phyloP scores from a whole-genome alignment of 2,888 invertebrate genomes.

The Epiblema foenella region DNA sequence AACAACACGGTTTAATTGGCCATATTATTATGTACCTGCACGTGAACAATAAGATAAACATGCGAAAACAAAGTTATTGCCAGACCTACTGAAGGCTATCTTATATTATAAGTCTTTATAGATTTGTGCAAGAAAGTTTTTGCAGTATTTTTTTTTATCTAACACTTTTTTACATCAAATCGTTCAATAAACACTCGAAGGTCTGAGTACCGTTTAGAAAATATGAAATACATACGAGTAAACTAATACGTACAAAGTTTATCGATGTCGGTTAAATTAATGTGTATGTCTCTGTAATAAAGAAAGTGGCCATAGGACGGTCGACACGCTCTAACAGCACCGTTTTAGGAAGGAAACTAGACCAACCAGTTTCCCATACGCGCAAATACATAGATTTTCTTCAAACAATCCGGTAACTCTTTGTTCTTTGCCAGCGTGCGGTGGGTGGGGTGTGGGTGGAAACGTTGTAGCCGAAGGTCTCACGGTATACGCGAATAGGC shows the following conservation, averaged over 20 bases:
- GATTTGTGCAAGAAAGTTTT: background rate
- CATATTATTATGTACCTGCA: background rate
- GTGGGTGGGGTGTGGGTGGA: slow-evolving; percentile 69
- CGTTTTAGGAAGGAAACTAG: slow-evolving; percentile 12
- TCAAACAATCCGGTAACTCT: slow-evolving; percentile 34
- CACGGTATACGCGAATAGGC: slow-evolving; percentile 26
- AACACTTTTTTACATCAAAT: background rate
- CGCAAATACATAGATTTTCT: slow-evolving; percentile 8
- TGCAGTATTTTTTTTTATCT: background rate
- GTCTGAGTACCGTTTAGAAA: no score
- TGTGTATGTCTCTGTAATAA: background rate
- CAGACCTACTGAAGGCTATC: background rate
- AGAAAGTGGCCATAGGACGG: background rate
- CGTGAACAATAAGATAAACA: background rate
- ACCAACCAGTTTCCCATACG: background rate
- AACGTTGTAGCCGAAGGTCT: slow-evolving; percentile 61
- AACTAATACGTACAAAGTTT: no score
- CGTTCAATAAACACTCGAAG: background rate
- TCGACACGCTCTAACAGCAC: background rate
- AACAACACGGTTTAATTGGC: slow-evolving; percentile 23
- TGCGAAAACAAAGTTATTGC: slow-evolving; percentile 1
- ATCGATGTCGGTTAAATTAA: background rate
- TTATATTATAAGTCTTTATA: background rate
- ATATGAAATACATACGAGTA: no score
- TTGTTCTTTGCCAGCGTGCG: slow-evolving; percentile 53